phyloP scores from a whole-genome alignment of 2,888 invertebrate species.

The Tetragonisca angustula region DNA sequence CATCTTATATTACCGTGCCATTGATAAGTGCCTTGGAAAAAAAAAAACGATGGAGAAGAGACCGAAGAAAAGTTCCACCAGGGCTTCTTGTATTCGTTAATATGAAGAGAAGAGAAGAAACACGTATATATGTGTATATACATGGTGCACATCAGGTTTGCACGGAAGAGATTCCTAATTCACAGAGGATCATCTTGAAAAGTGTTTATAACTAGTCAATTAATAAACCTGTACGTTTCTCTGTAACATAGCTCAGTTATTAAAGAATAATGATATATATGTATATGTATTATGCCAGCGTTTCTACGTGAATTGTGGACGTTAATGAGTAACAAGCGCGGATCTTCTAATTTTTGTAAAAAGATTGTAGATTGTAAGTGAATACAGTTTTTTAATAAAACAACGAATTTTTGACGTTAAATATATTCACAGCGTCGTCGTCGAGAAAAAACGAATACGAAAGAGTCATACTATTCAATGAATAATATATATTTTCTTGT shows the following conservation, averaged over 20 bases:
- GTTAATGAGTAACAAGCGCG: slow-evolving; percentile 30
- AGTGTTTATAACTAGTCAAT: slow-evolving; percentile 82
- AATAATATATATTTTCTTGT: slow-evolving; percentile 33
- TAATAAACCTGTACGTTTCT: slow-evolving; percentile 64
- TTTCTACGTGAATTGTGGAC: slow-evolving; percentile 55
- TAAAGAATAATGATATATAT: slow-evolving; percentile 3
- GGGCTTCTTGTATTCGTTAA: slow-evolving; percentile 27
- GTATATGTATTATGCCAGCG: slow-evolving; percentile 41
- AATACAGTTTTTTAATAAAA: not conserved
- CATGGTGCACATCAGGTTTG: not conserved
- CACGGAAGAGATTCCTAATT: not conserved
- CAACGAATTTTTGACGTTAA: not conserved
- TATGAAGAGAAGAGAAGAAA: not conserved
- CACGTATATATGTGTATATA: not conserved
- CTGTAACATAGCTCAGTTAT: slow-evolving; percentile 66
- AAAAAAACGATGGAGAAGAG: not conserved
- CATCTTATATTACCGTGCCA: slow-evolving; percentile 56
- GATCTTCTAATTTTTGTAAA: slow-evolving; percentile 44
- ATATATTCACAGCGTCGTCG: not conserved
- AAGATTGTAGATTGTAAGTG: slow-evolving; percentile 12
- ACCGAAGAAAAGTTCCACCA: slow-evolving; percentile 12
- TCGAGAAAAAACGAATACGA: not conserved
- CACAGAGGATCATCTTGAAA: slow-evolving; percentile 52
- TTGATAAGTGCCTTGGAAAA: slow-evolving; percentile 53
- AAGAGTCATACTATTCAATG: not conserved